phyloP scores from a whole-genome alignment of 2,888 invertebrate species.

The Drosophila niveifrons region DNA sequence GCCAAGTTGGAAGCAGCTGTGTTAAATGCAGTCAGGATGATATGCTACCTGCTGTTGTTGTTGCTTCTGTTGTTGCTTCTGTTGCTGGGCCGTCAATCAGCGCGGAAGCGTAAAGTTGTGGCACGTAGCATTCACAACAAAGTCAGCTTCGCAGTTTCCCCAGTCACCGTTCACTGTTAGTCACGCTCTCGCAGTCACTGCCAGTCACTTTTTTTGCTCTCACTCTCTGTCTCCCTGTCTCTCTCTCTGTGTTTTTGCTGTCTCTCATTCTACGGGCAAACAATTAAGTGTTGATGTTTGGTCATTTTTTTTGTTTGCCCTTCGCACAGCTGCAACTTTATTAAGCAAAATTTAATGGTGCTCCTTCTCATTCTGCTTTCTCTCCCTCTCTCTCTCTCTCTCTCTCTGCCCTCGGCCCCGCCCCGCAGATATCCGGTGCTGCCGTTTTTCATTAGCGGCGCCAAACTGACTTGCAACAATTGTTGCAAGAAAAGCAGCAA shows the following conservation, averaged over 20 bases:
- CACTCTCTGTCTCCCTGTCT: constrained; percentile 7
- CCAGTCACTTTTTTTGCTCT: constrained; percentile 21
- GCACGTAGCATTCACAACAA: constrained; percentile 48
- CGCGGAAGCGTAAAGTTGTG: constrained; percentile 50
- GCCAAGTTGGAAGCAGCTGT: constrained; percentile 27
- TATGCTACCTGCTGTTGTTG: constrained; percentile 13
- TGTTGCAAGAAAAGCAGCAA: constrained; percentile 63
- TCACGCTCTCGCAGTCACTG: constrained; percentile 41
- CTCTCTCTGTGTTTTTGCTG: background rate
- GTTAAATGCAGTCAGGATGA: constrained; percentile 20
- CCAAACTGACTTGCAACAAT: constrained; percentile 82
- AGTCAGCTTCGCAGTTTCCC: constrained; percentile 10
- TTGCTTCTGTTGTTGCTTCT: constrained; percentile 5
- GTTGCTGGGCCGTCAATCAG: constrained; percentile 52
- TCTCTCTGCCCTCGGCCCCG: background rate
- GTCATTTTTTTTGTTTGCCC: constrained; percentile 64
- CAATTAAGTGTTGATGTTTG: constrained; percentile 84
- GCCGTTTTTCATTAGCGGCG: constrained; percentile 78
- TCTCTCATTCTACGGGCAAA: constrained; percentile 50
- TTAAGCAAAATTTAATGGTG: constrained; percentile 81
- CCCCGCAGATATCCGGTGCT: constrained; percentile 43
- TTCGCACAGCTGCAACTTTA: constrained; percentile 78
- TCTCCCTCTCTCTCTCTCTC: no score
- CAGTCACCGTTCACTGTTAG: constrained; percentile 39
- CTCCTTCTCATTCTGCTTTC: background rate